A percentile compares a stretch with the other conserved stretches of the same genome.
Conservation (phyloP, 2,888 invertebrate species). For the Amiota mariae region DNA sequence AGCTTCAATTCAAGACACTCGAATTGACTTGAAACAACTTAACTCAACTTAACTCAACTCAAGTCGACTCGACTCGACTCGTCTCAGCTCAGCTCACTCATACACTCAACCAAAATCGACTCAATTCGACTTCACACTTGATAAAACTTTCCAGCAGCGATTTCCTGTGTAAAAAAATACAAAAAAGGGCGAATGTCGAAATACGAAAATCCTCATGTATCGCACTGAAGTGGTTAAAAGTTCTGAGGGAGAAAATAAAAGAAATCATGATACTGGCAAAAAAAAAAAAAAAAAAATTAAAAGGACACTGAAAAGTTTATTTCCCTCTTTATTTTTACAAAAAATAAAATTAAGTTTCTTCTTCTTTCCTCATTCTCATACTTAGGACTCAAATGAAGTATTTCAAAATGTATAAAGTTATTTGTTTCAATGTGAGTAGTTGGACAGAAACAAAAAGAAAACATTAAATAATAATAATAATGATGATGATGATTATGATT, state of each 20-base stretch:
- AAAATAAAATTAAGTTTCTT: neutral
- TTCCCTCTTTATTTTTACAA: neutral
- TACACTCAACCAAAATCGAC: constrained; percentile 31
- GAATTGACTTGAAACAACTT: neutral
- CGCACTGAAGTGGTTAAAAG: constrained; percentile 45
- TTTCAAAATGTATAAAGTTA: no score
- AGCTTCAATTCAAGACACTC: constrained; percentile 46
- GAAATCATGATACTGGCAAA: no score
- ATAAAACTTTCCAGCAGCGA: constrained; percentile 19
- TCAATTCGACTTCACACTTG: constrained; percentile 40
- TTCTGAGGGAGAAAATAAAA: constrained; percentile 24
- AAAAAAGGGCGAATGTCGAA: neutral
- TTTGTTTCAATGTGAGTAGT: no score
- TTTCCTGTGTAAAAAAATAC: neutral
- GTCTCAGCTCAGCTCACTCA: no score
- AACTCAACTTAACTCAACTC: no score
- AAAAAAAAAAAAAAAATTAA: constrained; percentile 32
- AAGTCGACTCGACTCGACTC: no score
- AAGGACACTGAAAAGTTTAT: constrained; percentile 52
- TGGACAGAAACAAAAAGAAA: no score
- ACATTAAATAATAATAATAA: no score
- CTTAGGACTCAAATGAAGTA: neutral
- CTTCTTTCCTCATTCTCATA: neutral
- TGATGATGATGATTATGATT: no score
- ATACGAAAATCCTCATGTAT: neutral